Evolutionary conservation across 2,797 vertebrate species (phyloP), one percentile per base, ranked within the genome.

Genomic region (Bufotes viridis): DNA sequence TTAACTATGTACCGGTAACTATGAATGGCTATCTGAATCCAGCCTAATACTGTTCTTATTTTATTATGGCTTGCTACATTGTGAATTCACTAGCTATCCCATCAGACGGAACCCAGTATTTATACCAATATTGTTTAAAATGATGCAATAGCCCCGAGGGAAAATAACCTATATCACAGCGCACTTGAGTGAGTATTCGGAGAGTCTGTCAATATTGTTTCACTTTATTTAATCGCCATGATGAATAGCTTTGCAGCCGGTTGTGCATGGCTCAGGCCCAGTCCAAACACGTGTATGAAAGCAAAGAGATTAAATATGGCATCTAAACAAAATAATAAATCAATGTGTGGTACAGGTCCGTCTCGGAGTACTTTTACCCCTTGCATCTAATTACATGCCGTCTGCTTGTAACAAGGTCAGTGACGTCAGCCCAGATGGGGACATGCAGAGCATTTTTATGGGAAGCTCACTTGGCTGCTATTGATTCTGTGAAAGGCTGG

Each of bases 381-480:
- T n/a, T 76, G 49, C 49, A 53, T 55, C 22, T 55, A 15, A 78
- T 78, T 78, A 24, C 75, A 10, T 7, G 24, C 26, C 2, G 57
- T 29, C 78, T 80, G 57, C 78, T 60, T 34, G 78, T 53, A 24
- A 60, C 55, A 29, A 58, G 55, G 55, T 34, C 26, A 61, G 10
- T 80, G 78, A 80, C 18, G 55, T 61, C 57, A 80, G 4, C 57
- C 57, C 55, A 20, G 78, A 80, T 79, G 24, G 55, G 49, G 24
- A 79, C 76, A 60, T 42, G 78, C 78, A 80, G 57, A 80, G 29
- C 15, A 20, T 60, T 80, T 80, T 60, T 58, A 26, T 34, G 75
- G 49, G 22, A 53, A 55, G 75, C 12, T 55, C 6, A 55, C 49
- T 51, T 22, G 72, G 72, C 42, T 22, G 20, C 18, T 75, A 51